phyloP scores from a whole-genome alignment of 2,113 vertebrate species.

The Thymallus thymallus region DNA sequence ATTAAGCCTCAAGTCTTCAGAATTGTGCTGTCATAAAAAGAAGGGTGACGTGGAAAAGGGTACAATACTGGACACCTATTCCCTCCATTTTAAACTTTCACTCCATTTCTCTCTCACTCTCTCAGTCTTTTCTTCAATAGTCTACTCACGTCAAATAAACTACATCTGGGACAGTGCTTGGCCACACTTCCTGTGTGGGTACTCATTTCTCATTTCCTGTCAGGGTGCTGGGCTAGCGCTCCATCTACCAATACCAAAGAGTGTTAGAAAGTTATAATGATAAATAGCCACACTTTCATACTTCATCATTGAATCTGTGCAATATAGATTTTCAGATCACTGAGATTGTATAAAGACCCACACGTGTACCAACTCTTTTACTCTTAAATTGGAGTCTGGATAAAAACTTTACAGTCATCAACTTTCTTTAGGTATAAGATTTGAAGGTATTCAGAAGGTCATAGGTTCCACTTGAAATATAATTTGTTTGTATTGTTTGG shows the following conservation, averaged over 20 bases:
- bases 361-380: no score
- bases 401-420: background rate
- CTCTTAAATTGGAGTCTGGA: background rate
- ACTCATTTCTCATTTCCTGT: constrained; percentile 67
- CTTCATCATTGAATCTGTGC: background rate
- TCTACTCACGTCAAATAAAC: constrained; percentile 51
- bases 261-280: background rate
- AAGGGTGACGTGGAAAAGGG: background rate
- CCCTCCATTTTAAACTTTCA: background rate
- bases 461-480: background rate
- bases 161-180: constrained; percentile 62
- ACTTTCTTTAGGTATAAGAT: background rate
- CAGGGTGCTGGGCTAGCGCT: background rate
- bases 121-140: constrained; percentile 25
- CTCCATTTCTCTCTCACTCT: background rate
- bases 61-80: background rate
- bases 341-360: no score
- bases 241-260: constrained; percentile 4
- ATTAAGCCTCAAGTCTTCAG: background rate
- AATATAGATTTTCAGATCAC: background rate
- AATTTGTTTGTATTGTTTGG: background rate
- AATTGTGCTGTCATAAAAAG: background rate
- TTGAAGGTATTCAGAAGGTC: background rate
- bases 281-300: no score
- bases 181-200: constrained; percentile 70